Conservation (phyloP, 2,113 vertebrate genomes). For the human region DNA sequence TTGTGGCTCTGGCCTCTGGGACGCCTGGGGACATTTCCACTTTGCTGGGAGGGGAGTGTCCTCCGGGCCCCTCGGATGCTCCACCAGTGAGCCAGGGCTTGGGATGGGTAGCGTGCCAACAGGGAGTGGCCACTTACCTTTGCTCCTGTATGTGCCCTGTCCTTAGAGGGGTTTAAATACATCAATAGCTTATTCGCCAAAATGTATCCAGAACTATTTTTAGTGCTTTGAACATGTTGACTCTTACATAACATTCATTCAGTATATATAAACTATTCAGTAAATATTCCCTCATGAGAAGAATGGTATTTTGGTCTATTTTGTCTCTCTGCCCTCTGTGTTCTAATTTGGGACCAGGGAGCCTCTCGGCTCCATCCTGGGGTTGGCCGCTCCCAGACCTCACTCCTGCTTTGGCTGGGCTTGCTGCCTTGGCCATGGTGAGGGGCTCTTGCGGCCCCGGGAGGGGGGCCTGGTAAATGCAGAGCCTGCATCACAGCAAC, state of each 20-base stretch:
- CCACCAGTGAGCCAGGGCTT: background rate
- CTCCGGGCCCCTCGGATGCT: background rate
- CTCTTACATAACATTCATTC: conserved; percentile 81
- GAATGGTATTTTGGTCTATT: conserved; percentile 75
- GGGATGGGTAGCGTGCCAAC: background rate
- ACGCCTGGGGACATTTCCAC: background rate
- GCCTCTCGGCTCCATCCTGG: background rate
- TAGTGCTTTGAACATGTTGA: conserved; percentile 80
- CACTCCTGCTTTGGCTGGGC: background rate
- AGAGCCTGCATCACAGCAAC: accelerated
- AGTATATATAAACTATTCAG: conserved; percentile 76
- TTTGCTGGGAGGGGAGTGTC: background rate
- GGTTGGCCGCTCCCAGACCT: background rate
- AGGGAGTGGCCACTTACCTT: background rate
- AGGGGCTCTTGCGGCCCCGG: background rate
- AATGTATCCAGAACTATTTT: conserved; percentile 79
- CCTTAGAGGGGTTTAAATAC: conserved; percentile 62
- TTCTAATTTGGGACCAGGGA: conserved; percentile 50
- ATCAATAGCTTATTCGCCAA: conserved; percentile 58
- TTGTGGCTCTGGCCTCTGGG: background rate
- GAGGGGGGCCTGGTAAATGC: background rate
- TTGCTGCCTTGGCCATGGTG: background rate
- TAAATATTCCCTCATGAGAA: conserved; percentile 80
- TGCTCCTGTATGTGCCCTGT: background rate
- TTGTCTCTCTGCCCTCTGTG: conserved; percentile 74